Conservation (phyloP, 2,888 invertebrate genomes). For the Dicyrtoma fusca region DNA sequence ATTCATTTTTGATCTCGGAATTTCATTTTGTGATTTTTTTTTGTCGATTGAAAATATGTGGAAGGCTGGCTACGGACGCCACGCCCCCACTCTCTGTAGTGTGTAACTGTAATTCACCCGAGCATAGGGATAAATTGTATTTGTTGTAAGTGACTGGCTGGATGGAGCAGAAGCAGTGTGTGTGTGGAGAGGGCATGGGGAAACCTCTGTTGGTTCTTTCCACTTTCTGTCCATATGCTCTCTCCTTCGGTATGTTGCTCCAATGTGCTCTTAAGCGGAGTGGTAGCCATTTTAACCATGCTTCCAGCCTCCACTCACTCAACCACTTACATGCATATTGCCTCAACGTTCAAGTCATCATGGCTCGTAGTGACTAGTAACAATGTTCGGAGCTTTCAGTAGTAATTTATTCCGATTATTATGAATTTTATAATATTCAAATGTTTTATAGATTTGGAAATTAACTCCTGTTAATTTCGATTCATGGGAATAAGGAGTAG, state of each 20-base stretch:
- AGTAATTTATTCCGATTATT: too few relatives aligned
- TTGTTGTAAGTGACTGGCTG: background rate
- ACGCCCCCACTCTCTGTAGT: slow-evolving; percentile 20
- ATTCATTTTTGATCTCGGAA: slow-evolving; percentile 15
- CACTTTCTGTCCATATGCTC: slow-evolving; percentile 27
- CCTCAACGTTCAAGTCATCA: too few relatives aligned
- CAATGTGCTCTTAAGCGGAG: background rate
- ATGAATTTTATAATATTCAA: too few relatives aligned
- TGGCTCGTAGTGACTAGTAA: too few relatives aligned
- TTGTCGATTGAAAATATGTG: background rate
- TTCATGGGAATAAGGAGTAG: too few relatives aligned
- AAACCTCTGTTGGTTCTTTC: slow-evolving; percentile 20
- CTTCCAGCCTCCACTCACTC: slow-evolving; percentile 3
- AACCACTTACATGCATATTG: background rate
- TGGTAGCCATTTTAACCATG: slow-evolving; percentile 9
- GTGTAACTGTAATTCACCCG: background rate
- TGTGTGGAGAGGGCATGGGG: too few relatives aligned
- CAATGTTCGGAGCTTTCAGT: too few relatives aligned
- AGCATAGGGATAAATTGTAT: background rate
- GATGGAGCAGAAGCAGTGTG: background rate
- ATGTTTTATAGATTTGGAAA: too few relatives aligned
- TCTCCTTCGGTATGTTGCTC: slow-evolving; percentile 1
- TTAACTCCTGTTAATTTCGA: too few relatives aligned
- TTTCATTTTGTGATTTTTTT: slow-evolving; percentile 10
- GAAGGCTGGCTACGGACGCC: background rate